Evolutionary conservation across 64 coral and sea anemone genomes (phyloP), one percentile per base, ranked within the genome.

Genomic region (Catalaphyllia jardinei): DNA sequence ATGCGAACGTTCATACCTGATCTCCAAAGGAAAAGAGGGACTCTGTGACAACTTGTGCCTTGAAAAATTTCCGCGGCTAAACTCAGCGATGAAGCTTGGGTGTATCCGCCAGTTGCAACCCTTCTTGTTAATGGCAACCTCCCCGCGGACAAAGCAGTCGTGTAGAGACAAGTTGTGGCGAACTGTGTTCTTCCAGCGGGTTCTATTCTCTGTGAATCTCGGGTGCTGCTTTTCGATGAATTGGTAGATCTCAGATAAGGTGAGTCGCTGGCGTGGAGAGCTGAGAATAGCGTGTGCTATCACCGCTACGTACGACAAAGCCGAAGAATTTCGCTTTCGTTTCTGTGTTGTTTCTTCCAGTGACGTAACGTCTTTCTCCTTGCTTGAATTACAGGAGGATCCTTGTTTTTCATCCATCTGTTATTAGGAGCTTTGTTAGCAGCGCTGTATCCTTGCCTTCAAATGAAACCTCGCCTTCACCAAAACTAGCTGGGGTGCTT

Each of bases 111-210:
- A 85, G 11, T 85, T 71, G 38, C 81, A 85, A 0, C 62, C 35
- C 17, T 63, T 64, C 62, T 71, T 85, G 24, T 71, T 22, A 10
- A 71, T 14, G 3, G 62, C 81, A 14, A 83, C 31, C 9, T 83
- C 60, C 30, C 80, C 80, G 8, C 81, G 62, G 24, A 71, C 62
- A 85, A 85, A 85, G 63, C 81, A 85, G 14, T 85, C 81, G 19
- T 85, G 62, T 9, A 69, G 63, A 10, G 81, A 85, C 31, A 85
- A 63, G 39, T 85, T 85, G 25, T 85, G 62, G 62, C 81, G 81
- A 28, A 85, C 81, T 29, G 81, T 85, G 81, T 85, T 85, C 62
- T 85, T 85, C 81, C 81, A 85, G 20, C 38, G 62, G 11, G 42
- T 11, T 85, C 81, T 69, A 18, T 85, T 85, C 39, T 69, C 62